Base-by-base conservation (phyloP, 2,113 vertebrate species). In the Corythoichthys haematopterus region DNA sequence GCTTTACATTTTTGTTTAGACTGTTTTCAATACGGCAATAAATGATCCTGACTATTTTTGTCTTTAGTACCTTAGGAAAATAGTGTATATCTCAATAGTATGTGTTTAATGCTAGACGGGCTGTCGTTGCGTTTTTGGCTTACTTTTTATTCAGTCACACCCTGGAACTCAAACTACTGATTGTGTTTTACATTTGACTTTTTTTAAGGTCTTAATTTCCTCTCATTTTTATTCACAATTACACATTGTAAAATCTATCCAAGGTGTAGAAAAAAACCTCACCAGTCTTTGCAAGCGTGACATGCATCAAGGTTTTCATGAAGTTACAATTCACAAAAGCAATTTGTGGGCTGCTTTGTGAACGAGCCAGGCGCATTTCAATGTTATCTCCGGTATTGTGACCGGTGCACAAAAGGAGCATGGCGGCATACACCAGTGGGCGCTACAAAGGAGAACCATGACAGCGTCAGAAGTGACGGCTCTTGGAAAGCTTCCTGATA, bases 401-500 rank as follows among this genome's bases (percentile, higher is more conserved):
- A 48, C 45, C 3, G 37, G 10, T 3, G 36, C 38, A 59, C 47
- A 3, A 40, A 68, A 36, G 55, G 55, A 20, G 6, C 15, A 35
- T 36, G 46, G 46, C 3, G 37, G 65, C 59, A 61, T 33, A 74
- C 43, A 69, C 35, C 60, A 56, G 61, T 52, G 37, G 4, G 43
- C 64, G 12, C 53, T 38, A 65, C 64, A 77, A 64, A 65, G 58
- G 48, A 12, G 20, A 37, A n/a, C 9, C 8, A 7, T 59, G 66
- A 80, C 68, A 73, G 33, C 28, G 40, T 74, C 38, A 57, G 68
- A 88, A 74, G 65, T 66, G 46, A 58, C 51, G 77, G 48, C 56
- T 72, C 28, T 56, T 46, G 12, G 66, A 66, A 50, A 46, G 58
- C 48, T 66, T 70, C 71, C 38, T 73, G 64, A 72, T 50, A 72